A percentile compares a stretch with the other conserved stretches of the same genome.
Conservation (phyloP, 2,113 vertebrate species). For the Geococcyx californianus region DNA sequence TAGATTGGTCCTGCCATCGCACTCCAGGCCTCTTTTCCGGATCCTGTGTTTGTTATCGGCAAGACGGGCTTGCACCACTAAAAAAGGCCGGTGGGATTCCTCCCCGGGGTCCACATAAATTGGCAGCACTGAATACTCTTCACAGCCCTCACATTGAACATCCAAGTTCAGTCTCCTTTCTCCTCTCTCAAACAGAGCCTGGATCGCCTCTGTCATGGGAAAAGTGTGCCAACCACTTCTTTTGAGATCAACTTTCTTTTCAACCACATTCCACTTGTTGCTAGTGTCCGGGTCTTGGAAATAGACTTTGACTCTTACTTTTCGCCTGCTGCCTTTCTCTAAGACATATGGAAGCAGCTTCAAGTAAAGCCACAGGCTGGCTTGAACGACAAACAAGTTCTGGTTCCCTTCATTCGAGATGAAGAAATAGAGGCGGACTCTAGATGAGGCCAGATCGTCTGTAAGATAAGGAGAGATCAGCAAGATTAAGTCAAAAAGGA, state of each 20-base stretch:
- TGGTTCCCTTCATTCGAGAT: constrained; percentile 97
- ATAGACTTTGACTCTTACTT: constrained; percentile 91
- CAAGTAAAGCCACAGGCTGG: constrained; percentile 97
- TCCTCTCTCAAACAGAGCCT: constrained; percentile 87
- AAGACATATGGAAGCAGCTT: constrained; percentile 87
- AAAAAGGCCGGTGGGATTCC: constrained; percentile 94
- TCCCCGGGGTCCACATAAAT: constrained; percentile 89
- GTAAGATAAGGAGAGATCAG: constrained; percentile 70
- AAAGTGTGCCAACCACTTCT: constrained; percentile 98
- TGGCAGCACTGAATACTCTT: constrained; percentile 84
- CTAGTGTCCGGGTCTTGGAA: constrained; percentile 85
- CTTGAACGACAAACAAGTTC: constrained; percentile 94
- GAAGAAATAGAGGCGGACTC: constrained; percentile 90
- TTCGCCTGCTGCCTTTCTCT: constrained; percentile 90
- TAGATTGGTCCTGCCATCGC: constrained; percentile 92
- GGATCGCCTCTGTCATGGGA: constrained; percentile 90
- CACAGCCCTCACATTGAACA: constrained; percentile 91
- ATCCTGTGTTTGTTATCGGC: constrained; percentile 94
- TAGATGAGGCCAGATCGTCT: constrained; percentile 89
- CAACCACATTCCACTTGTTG: constrained; percentile 87
- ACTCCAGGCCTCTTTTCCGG: constrained; percentile 96
- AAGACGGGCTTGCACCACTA: constrained; percentile 91
- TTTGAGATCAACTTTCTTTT: constrained; percentile 95
- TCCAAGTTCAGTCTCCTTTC: constrained; percentile 91
- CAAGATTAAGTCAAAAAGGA: constrained; percentile 68